Conservation (phyloP, 1,140 invertebrate genomes). For the Ganaspis sp. region DNA sequence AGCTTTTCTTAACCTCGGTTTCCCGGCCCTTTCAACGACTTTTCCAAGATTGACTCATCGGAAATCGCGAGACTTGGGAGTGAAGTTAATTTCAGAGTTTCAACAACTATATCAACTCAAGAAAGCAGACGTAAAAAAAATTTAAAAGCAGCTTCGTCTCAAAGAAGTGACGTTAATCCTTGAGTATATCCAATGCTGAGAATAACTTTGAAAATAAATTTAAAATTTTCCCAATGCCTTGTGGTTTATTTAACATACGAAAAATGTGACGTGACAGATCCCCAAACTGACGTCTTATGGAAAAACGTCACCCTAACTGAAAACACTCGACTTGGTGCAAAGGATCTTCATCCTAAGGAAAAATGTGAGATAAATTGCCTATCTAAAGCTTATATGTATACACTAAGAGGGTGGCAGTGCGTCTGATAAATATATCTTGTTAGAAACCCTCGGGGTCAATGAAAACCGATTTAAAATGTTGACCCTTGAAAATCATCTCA, state of each 20-base stretch:
- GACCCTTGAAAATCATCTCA: constrained; percentile 7
- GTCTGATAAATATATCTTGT: neutral
- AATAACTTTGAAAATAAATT: too few relatives aligned
- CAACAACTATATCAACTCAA: constrained; percentile 22
- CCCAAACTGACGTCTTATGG: too few relatives aligned
- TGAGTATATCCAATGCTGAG: too few relatives aligned
- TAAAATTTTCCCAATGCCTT: too few relatives aligned
- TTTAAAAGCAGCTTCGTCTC: neutral
- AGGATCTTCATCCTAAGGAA: neutral
- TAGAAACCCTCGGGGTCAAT: neutral
- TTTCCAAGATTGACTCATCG: constrained; percentile 19
- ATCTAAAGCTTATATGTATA: neutral
- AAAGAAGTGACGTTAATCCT: neutral
- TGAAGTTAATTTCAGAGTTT: constrained; percentile 35
- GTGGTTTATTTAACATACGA: too few relatives aligned
- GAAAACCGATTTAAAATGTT: constrained; percentile 32
- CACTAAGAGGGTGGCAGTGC: neutral
- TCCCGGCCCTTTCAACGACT: neutral
- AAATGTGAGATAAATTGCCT: neutral
- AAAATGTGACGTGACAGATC: too few relatives aligned
- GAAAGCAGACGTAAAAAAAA: constrained; percentile 24
- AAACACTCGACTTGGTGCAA: too few relatives aligned
- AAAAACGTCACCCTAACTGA: too few relatives aligned
- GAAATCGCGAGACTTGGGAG: constrained; percentile 25
- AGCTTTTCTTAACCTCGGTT: constrained; percentile 29